Evolutionary conservation across 2,113 vertebrate species (phyloP).

Genomic region (Gymnobelideus leadbeateri): DNA sequence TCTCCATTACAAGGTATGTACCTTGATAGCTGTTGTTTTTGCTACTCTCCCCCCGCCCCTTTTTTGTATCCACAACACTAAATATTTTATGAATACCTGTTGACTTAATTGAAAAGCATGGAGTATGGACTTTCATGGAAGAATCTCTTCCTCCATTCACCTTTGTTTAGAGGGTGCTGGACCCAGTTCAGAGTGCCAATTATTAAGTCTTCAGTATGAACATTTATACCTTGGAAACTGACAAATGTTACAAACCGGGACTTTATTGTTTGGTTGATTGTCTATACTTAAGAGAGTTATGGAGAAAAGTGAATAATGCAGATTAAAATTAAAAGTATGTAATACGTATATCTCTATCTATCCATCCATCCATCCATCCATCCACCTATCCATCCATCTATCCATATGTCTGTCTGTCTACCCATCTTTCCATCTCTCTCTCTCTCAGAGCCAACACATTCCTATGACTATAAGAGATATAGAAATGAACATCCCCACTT

Average conservation of each 20-base stretch:
- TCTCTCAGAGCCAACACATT: background rate
- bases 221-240: background rate
- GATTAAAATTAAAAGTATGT: background rate
- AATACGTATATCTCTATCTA: background rate
- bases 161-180: background rate
- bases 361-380: background rate
- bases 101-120: background rate
- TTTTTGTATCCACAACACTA: background rate
- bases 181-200: background rate
- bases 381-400: background rate
- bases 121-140: background rate
- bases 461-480: background rate
- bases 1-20: background rate
- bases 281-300: background rate
- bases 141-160: background rate
- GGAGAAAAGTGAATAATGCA: background rate
- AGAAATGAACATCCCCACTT: background rate
- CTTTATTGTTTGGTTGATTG: background rate
- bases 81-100: background rate
- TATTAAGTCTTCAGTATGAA: background rate
- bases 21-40: background rate
- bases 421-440: too few relatives aligned
- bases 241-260: background rate
- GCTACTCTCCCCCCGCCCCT: background rate
- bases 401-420: too few relatives aligned